Conservation (phyloP, 2,113 vertebrate genomes). For the Siniperca chuatsi region DNA sequence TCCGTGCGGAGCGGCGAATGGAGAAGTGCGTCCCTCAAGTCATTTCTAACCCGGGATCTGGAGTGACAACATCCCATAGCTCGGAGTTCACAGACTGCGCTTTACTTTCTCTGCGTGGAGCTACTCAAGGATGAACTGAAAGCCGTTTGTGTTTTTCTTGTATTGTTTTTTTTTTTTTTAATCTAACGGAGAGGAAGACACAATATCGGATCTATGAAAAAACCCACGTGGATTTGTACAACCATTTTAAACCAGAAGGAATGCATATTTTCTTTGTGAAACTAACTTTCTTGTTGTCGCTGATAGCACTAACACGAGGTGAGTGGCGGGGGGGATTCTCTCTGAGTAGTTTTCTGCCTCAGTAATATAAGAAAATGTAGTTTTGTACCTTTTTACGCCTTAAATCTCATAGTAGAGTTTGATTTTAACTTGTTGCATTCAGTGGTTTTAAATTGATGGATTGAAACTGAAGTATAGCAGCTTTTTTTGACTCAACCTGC, state of each 20-base stretch:
- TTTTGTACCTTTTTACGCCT: background rate
- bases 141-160: background rate
- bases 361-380: background rate
- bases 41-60: constrained; percentile 72
- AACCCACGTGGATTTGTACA: constrained; percentile 78
- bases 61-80: constrained; percentile 71
- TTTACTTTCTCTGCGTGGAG: constrained; percentile 59
- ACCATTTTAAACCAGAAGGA: constrained; percentile 81
- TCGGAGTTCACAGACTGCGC: constrained; percentile 47
- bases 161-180: constrained; percentile 32
- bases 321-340: constrained; percentile 44
- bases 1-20: constrained; percentile 61
- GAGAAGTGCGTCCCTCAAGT: constrained; percentile 66
- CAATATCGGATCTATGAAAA: constrained; percentile 83
- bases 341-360: background rate
- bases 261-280: constrained; percentile 84
- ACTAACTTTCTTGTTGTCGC: constrained; percentile 81
- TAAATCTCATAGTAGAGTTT: background rate
- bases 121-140: constrained; percentile 50
- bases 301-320: constrained; percentile 81
- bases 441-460: background rate
- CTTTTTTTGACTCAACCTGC: background rate
- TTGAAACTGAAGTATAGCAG: background rate
- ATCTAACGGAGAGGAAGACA: constrained; percentile 51
- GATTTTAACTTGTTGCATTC: constrained; percentile 24